Conservation (phyloP, 2,797 vertebrate genomes). For the Molossus molossus region DNA sequence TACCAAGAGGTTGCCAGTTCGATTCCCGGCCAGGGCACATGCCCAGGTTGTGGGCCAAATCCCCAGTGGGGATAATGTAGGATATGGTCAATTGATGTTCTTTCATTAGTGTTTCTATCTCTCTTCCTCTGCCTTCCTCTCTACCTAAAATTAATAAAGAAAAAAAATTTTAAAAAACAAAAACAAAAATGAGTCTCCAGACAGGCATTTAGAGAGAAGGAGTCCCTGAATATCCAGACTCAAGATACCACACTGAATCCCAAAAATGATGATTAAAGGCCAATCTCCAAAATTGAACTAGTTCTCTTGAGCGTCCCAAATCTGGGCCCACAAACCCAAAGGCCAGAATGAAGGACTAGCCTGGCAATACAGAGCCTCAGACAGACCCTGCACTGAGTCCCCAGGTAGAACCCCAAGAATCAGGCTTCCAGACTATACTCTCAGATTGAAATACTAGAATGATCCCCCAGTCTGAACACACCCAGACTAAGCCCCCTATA, state of each 20-base stretch:
- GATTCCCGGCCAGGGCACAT: no score
- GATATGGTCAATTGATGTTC: no score
- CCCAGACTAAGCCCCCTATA: neutral
- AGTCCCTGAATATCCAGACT: neutral
- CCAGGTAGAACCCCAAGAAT: neutral
- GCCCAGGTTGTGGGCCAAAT: no score
- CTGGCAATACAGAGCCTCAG: neutral
- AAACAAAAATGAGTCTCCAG: neutral
- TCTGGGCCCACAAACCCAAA: neutral
- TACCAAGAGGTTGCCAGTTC: no score
- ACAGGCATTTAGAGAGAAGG: neutral
- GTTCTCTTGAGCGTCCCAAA: neutral
- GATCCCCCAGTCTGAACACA: neutral
- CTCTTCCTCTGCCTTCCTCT: no score
- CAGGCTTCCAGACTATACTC: neutral
- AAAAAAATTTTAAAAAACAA: no score
- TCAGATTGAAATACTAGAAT: slow-evolving; percentile 21
- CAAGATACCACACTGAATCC: neutral
- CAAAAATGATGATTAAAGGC: neutral
- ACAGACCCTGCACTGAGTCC: neutral
- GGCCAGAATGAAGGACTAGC: neutral
- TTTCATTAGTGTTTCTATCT: no score
- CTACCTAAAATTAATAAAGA: no score
- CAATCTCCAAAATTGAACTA: neutral
- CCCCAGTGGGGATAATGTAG: no score